Evolutionary conservation across 2,888 invertebrate species (phyloP).

Genomic region (Gymnosoma rotundatum): DNA sequence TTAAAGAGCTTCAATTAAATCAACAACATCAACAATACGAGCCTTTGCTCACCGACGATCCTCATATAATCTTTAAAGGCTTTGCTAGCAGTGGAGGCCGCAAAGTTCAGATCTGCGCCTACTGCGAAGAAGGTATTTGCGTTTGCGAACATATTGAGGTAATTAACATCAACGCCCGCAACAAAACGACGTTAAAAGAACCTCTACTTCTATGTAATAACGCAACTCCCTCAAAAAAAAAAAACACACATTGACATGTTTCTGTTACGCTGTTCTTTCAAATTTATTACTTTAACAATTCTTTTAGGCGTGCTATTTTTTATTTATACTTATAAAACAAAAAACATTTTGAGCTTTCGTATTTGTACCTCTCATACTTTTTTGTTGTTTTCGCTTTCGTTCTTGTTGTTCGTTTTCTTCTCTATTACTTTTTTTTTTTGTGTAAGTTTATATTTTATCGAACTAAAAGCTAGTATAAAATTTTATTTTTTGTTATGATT

Average conservation of each 20-base stretch:
- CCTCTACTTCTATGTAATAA: slow-evolving; percentile 48
- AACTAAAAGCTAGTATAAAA: slow-evolving; percentile 12
- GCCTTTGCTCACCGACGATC: slow-evolving; percentile 79
- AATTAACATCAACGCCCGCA: slow-evolving; percentile 72
- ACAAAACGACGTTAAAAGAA: slow-evolving; percentile 27
- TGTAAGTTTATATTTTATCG: not conserved
- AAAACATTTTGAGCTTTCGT: not conserved
- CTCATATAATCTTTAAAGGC: slow-evolving; percentile 80
- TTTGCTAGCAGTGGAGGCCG: slow-evolving; percentile 76
- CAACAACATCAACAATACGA: slow-evolving; percentile 78
- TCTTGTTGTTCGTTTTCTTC: slow-evolving; percentile 12
- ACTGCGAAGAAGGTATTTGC: slow-evolving; percentile 82
- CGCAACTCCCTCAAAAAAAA: slow-evolving; percentile 38
- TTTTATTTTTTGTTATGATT: slow-evolving; percentile 16
- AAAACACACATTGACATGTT: slow-evolving; percentile 54
- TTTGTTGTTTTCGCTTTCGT: slow-evolving; percentile 10
- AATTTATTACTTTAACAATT: slow-evolving; percentile 9
- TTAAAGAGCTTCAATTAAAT: slow-evolving; percentile 78
- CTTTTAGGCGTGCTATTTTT: slow-evolving; percentile 30
- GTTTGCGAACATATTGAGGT: slow-evolving; percentile 82
- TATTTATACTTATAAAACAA: slow-evolving; percentile 11
- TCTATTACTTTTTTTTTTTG: not conserved
- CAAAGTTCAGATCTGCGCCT: slow-evolving; percentile 80
- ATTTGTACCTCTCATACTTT: not conserved
- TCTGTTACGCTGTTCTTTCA: slow-evolving; percentile 47